These are phyloP conservation scores for Scaptomyza cyrtandrae DNA, from an alignment of 2,888 invertebrate species.

Conservation along the genomic window DNA sequence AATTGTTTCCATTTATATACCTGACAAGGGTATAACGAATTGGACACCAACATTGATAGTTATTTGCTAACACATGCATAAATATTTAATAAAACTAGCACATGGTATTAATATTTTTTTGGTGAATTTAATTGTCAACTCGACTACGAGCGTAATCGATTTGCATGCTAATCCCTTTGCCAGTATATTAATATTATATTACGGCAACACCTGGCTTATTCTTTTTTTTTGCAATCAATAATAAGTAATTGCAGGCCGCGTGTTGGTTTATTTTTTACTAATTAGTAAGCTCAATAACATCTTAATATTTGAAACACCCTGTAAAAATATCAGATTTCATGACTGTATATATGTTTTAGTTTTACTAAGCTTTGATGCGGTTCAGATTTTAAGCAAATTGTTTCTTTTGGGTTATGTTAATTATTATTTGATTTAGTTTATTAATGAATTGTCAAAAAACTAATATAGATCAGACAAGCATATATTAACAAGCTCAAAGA, in stretches of 20 bases:
- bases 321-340: background rate
- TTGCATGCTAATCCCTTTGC: conserved; percentile 6
- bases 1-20: conserved; percentile 5
- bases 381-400: no score
- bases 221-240: no score
- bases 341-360: no score
- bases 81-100: conserved; percentile 1
- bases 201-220: conserved; percentile 47
- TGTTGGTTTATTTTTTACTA: conserved; percentile 4
- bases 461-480: conserved; percentile 16
- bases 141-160: conserved; percentile 10
- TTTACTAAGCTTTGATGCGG: no score
- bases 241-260: conserved; percentile 25
- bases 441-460: no score
- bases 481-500: background rate
- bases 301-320: conserved; percentile 1
- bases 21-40: conserved; percentile 18
- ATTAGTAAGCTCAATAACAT: conserved; percentile 12
- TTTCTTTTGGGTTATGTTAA: no score
- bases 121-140: conserved; percentile 28
- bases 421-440: no score
- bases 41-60: conserved; percentile 21
- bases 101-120: background rate
- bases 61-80: conserved; percentile 2
- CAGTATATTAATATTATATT: conserved; percentile 27